Base-by-base conservation (phyloP, 2,797 vertebrate genomes). In the Acipenser oxyrinchus region DNA sequence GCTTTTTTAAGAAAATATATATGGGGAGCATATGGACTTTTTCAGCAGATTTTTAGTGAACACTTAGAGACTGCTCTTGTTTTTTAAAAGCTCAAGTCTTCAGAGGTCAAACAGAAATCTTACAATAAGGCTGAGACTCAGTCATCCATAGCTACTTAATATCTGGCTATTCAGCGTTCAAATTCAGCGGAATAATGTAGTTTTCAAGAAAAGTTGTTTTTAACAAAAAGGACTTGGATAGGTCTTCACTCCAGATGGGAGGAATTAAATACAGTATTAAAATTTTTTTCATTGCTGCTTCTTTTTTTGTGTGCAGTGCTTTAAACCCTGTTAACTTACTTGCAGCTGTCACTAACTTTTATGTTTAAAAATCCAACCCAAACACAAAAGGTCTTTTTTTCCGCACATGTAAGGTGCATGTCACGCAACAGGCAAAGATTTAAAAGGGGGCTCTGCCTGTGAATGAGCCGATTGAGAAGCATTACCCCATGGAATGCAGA, bases 351-450 rank as follows among this genome's bases (percentile, higher is more conserved):
- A 73, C 77, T 84, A 66, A 48, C 69, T 74, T 65, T 66, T 11
- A 51, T 48, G 8, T 55, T 7, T 52, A 74, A 63, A 57, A 15
- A 68, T 70, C 61, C 78, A 76, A 72, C 78, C 74, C 70, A 77
- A 80, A 74, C 63, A 51, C 52, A 71, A 15, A 66, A 18, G 65
- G 70, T 73, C 71, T 73, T 37, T 58, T 67, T 77, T 78, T 61
- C 64, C 75, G 78, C 75, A 71, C 69, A 64, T 82, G 82, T 81
- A 81, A 83, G 80, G 82, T 83, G 79, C 74, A 75, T 61, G 65
- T 77, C 75, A 72, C 48, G 66, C 71, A 37, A 75, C 70, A 71
- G 15, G 8, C 60, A 3, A 51, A 70, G 53, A 66, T 53, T 73
- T 23, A 68, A 52, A 68, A 68, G 8, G 0, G 68, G 7, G 50